phyloP scores from a whole-genome alignment of 2,888 invertebrate species.

The Clivina fossor region DNA sequence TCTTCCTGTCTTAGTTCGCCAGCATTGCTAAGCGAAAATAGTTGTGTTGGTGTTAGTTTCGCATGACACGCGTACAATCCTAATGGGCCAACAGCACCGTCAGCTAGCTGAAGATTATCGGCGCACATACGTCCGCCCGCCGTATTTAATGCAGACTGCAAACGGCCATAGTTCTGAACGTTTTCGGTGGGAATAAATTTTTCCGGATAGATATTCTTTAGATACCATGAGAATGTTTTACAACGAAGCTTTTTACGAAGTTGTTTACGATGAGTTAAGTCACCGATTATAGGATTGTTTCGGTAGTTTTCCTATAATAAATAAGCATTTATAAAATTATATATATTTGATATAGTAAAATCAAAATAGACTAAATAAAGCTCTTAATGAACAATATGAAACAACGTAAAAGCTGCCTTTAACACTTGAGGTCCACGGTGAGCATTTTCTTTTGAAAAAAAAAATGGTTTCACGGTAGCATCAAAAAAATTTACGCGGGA shows the following conservation, averaged over 20 bases:
- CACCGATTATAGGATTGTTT: conserved; percentile 70
- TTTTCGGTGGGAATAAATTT: conserved; percentile 88
- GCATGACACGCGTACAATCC: conserved; percentile 77
- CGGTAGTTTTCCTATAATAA: conserved; percentile 43
- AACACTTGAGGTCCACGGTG: too few species aligned
- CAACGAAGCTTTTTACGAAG: conserved; percentile 81
- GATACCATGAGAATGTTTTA: conserved; percentile 89
- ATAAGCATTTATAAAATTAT: too few species aligned
- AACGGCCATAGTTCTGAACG: conserved; percentile 72
- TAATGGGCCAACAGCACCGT: conserved; percentile 66
- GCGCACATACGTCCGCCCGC: too few species aligned
- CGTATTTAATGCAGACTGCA: conserved; percentile 58
- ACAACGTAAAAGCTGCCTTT: too few species aligned
- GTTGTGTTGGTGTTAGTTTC: conserved; percentile 68
- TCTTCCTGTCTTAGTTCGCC: conserved; percentile 78
- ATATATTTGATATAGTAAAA: background rate
- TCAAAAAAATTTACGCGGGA: too few species aligned
- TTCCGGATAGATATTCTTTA: conserved; percentile 84
- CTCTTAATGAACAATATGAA: too few species aligned
- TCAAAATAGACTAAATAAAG: too few species aligned
- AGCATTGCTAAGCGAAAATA: conserved; percentile 68
- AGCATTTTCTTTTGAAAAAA: too few species aligned
- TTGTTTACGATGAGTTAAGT: conserved; percentile 76
- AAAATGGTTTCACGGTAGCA: too few species aligned
- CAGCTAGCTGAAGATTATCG: conserved; percentile 75